Evolutionary conservation across 2,888 invertebrate genomes (phyloP), one percentile per base, ranked within the genome.

Genomic region (Parnassius glacialis): DNA sequence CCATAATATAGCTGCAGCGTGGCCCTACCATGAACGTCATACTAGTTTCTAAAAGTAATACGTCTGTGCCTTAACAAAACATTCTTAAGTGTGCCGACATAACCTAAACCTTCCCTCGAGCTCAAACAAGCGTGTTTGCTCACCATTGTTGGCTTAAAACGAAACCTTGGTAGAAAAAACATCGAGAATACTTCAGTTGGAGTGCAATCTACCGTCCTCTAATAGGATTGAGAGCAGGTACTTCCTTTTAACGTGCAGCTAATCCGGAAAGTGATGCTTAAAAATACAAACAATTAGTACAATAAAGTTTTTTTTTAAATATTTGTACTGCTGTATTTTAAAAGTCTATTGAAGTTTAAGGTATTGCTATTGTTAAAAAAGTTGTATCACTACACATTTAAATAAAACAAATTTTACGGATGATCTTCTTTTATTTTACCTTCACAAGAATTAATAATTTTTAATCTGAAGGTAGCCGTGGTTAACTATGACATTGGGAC

Each of bases 141-240:
- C 71, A 70, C 80, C 71, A 81, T 84, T 83, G 83, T 83, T 75
- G 72, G 78, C 70, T 76, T 72, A 75, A 76, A 83, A 77, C 73
- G 75, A 78, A 76, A 73, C 74, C 71, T 76, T 79, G 76, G 68
- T 53, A 60, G 64, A 61, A 68, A 66, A 76, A 76, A 11, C 48
- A 59, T 59, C 65, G 66, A 69, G 72, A 73, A 74, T 63, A 16
- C 68, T 67, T 68, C 67, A 67, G 65, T 66, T 67, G 57, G 70
- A 78, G 81, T 80, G 80, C 83, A 75, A 73, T 79, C 83, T 75
- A 84, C 85, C 85, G 81, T 83, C 74, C 72, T 71, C 68, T 85
- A 83, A 87, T 81, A 72, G 82, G 84, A 85, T 87, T 75, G 66
- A 69, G 61, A 63, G 67, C 75, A 72, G 70, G 70, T 69, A 69